Conservation (phyloP, 2,113 vertebrate genomes). For the Rhinichthys klamathensis region DNA sequence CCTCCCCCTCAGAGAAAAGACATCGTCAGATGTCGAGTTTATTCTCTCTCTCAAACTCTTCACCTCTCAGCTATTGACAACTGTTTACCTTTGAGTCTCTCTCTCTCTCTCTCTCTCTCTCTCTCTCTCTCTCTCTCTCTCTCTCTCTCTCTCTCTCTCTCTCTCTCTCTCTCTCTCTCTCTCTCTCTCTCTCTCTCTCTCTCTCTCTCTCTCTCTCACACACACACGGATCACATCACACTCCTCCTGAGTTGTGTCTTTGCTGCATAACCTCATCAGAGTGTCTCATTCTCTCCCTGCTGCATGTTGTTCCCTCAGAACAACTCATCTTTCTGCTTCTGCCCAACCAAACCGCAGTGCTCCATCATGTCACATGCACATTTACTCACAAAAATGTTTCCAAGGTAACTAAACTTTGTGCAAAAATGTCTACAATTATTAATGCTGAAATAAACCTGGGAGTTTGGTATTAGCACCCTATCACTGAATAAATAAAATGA, state of each 20-base stretch:
- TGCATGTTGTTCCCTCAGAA: neutral
- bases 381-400: neutral
- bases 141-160: too few species aligned
- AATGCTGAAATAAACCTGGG: neutral
- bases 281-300: neutral
- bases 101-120: too few species aligned
- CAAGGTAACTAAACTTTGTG: neutral
- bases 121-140: neutral
- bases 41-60: slow-evolving; percentile 1
- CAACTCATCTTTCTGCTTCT: neutral
- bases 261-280: neutral
- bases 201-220: neutral
- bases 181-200: too few species aligned
- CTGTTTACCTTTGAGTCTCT: neutral
- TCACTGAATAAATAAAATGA: too few species aligned
- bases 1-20: slow-evolving; percentile 47
- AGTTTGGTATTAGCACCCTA: neutral
- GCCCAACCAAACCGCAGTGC: neutral
- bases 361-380: neutral
- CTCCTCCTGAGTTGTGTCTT: neutral
- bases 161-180: too few species aligned
- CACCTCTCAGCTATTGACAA: neutral
- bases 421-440: neutral
- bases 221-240: neutral
- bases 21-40: slow-evolving; percentile 27